Evolutionary conservation across 1,140 invertebrate genomes (phyloP), one percentile per base, ranked within the genome.

Genomic region (Orius insidiosus): DNA sequence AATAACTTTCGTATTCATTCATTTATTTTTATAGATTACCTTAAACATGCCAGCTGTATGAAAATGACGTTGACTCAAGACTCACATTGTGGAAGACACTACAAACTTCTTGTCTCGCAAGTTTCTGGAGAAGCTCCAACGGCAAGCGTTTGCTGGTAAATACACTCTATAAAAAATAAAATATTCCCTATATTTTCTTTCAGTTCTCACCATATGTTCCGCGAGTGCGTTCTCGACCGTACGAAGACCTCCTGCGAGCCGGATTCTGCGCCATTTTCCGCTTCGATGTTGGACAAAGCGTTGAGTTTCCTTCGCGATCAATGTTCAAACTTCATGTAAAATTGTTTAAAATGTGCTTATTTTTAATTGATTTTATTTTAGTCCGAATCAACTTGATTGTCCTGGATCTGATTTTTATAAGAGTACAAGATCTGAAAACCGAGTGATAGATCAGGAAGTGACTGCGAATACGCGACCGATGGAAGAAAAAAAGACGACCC

Each of bases 251-350:
- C 64, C 11, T 73, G 71, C 53, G 69, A 72, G 49, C 57, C 56
- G 11, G 66, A 64, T 39, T 55, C 59, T 1, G 62, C 64, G 50
- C 62, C 59, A 50, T 74, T 72, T 52, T 65, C 71, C 0, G 54
- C 59, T 16, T 68, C 72, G 52, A 66, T 70, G 31, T 59, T 74
- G 9, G 69, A 72, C 47, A 72, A 72, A 52, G 71, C 70, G 2
- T 56, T 74, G 11, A 69, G 63, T 48, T 72, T 74, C 49, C 57
- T 72, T 1, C 65, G 69, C 49, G 69, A 72, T 48, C 69, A 73
- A 52, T 74, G 71, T 54, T 58, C 63, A 32, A 70, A 70, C 53
- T 72, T 71, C 48, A 67, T 69, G 71, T 72, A 59, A 67, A 64
- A 24, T 24, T 4, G 7, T 24, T 24, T 24, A n/a, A n/a, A n/a